Base-by-base conservation (phyloP, 2,113 vertebrate genomes). In the Electrona antarctica region DNA sequence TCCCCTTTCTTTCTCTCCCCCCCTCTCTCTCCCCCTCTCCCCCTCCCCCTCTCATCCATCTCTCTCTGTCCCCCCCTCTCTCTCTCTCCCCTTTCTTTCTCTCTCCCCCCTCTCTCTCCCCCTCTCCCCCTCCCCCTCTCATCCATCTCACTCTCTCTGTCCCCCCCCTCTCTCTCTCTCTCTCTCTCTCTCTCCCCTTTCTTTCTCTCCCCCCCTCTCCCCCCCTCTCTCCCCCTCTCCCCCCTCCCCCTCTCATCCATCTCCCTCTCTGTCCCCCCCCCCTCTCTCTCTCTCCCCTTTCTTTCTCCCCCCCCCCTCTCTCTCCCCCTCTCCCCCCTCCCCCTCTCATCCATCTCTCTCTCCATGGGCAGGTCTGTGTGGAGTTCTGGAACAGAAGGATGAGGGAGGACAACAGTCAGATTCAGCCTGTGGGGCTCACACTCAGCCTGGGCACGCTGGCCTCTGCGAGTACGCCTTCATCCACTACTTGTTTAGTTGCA, bases 321-420 rank as follows among this genome's bases (percentile, higher is more conserved):
- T 21, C 21, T 21, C 2, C 21, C 41, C 61, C 0, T 48, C 11
- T 48, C n/a, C 60, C 33, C 46, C 3, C 46, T 73, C 4, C 66
- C 8, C 29, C 12, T 60, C 54, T 58, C 56, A 61, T 45, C 59
- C 11, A 55, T 33, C 7, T 64, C 45, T 63, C 11, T 48, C 61
- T 6, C 59, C 33, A 41, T 41, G 33, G 33, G 3, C 76, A 96
- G 96, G 94, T 73, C 91, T 95, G 79, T 96, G 95, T 70, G 92
- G 95, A 10, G 95, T 97, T 61, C 94, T 96, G 59, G 95, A 96
- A 79, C 96, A 97, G 87, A 97, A 96, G 77, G 96, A 96, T 41
- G 93, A 94, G 41, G 89, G 92, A 1, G 87, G 85, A 0, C 93
- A 93, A 52, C 90, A 95, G 73, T 89, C 83, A 7, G 96, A 97